phyloP scores from a whole-genome alignment of 2,888 invertebrate genomes.

The Apamea monoglypha region DNA sequence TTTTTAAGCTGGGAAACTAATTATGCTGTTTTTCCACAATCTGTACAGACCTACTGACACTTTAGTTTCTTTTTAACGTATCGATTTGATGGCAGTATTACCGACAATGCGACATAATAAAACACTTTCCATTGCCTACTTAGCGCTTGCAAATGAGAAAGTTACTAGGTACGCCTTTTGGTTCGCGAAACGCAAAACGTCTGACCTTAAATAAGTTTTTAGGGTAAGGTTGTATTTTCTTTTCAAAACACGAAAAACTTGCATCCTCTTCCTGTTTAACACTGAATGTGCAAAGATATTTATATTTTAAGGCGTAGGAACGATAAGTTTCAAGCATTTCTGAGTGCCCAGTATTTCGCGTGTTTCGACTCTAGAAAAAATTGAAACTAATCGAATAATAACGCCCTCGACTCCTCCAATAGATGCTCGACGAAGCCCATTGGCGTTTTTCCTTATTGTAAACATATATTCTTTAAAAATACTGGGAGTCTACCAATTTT shows the following conservation, averaged over 20 bases:
- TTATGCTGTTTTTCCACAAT: neutral
- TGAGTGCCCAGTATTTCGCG: slow-evolving; percentile 6
- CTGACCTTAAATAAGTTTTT: neutral
- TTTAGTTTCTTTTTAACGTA: slow-evolving; percentile 5
- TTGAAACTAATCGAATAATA: slow-evolving; percentile 1
- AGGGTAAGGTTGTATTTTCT: slow-evolving; percentile 3
- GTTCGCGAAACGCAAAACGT: slow-evolving; percentile 22
- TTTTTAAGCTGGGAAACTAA: neutral
- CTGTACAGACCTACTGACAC: neutral
- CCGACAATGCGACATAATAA: slow-evolving; percentile 38
- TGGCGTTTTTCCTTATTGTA: neutral
- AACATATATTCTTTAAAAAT: slow-evolving; percentile 6
- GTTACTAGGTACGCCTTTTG: slow-evolving; percentile 50
- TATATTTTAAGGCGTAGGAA: neutral
- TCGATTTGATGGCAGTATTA: slow-evolving; percentile 28
- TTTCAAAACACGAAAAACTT: neutral
- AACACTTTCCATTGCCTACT: slow-evolving; percentile 55
- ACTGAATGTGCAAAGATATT: neutral
- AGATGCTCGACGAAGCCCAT: slow-evolving; percentile 19
- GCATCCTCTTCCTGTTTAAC: neutral
- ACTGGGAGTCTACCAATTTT: neutral
- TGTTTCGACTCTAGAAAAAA: slow-evolving; percentile 8
- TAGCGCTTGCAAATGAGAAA: slow-evolving; percentile 60
- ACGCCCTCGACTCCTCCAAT: slow-evolving; percentile 1
- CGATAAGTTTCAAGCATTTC: neutral